Conservation (phyloP, 1,140 invertebrate species). For the Cephus cinctus region DNA sequence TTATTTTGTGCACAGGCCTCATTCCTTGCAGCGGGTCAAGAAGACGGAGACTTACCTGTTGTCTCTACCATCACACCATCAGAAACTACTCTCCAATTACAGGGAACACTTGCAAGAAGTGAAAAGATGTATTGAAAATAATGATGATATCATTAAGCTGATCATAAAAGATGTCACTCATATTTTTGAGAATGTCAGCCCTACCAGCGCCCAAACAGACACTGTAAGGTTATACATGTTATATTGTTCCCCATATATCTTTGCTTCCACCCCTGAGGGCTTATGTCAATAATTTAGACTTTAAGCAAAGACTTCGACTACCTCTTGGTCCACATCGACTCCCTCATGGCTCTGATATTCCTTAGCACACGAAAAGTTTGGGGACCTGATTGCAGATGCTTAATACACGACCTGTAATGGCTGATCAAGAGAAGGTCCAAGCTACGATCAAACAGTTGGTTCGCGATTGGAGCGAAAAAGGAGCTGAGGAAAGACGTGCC, state of each 20-base stretch:
- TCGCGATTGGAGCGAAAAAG: conserved; percentile 90
- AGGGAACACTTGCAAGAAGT: conserved; percentile 72
- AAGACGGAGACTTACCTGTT: conserved; percentile 74
- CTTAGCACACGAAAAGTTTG: too few relatives aligned
- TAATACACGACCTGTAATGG: conserved; percentile 46
- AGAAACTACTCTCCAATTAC: conserved; percentile 74
- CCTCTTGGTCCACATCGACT: too few relatives aligned
- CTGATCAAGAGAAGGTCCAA: conserved; percentile 83
- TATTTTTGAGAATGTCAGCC: conserved; percentile 80
- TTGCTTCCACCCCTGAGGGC: too few relatives aligned
- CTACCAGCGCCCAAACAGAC: conserved; percentile 48
- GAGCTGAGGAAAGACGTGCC: conserved; percentile 76
- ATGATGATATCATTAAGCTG: conserved; percentile 79
- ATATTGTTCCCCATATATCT: too few relatives aligned
- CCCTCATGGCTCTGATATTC: too few relatives aligned
- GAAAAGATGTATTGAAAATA: conserved; percentile 78
- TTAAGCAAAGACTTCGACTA: too few relatives aligned
- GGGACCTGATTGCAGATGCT: conserved; percentile 41
- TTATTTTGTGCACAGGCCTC: conserved; percentile 50
- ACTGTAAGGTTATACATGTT: too few relatives aligned
- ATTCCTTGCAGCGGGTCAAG: conserved; percentile 65
- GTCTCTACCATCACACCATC: conserved; percentile 73
- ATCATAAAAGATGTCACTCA: conserved; percentile 80
- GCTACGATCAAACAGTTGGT: conserved; percentile 93
- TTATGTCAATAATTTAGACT: too few relatives aligned